Evolutionary conservation across 1,140 invertebrate genomes (phyloP).

Genomic region (Theocolax elegans): DNA sequence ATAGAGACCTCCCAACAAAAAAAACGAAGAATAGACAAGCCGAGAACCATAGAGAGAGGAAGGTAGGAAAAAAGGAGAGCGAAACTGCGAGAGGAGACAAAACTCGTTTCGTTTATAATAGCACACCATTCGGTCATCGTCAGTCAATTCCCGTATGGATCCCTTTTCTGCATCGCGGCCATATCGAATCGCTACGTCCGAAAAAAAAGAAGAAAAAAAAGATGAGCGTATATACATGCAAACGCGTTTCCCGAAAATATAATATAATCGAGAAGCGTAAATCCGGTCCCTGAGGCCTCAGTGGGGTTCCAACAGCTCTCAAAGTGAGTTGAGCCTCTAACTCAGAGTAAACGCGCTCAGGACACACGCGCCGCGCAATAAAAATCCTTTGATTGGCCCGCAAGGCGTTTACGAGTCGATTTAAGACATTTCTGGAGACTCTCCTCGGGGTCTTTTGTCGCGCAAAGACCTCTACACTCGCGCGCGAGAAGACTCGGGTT

Average conservation of each 20-base stretch:
- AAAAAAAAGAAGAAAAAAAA: neutral
- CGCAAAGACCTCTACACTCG: neutral
- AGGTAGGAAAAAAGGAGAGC: neutral
- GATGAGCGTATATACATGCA: slow-evolving; percentile 1
- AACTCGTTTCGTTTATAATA: slow-evolving; percentile 25
- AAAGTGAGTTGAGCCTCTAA: neutral
- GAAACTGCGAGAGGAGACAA: neutral
- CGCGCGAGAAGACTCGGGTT: neutral
- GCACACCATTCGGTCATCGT: slow-evolving; percentile 26
- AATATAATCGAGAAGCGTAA: slow-evolving; percentile 20
- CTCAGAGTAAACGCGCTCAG: neutral
- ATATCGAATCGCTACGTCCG: slow-evolving; percentile 18
- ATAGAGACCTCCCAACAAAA: neutral
- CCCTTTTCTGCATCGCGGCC: neutral
- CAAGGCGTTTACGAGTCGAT: slow-evolving; percentile 9
- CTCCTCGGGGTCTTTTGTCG: neutral
- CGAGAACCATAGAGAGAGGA: neutral
- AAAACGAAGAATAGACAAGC: neutral
- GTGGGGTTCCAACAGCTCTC: slow-evolving; percentile 2
- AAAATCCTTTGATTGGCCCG: no score
- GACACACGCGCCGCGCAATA: no score
- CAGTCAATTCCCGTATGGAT: slow-evolving; percentile 10
- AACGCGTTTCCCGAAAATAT: neutral
- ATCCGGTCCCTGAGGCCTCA: slow-evolving; percentile 4
- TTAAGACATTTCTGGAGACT: neutral